These are phyloP conservation scores for Pelodytes ibericus DNA, from an alignment of 2,797 vertebrate genomes.

Conservation along the genomic window DNA sequence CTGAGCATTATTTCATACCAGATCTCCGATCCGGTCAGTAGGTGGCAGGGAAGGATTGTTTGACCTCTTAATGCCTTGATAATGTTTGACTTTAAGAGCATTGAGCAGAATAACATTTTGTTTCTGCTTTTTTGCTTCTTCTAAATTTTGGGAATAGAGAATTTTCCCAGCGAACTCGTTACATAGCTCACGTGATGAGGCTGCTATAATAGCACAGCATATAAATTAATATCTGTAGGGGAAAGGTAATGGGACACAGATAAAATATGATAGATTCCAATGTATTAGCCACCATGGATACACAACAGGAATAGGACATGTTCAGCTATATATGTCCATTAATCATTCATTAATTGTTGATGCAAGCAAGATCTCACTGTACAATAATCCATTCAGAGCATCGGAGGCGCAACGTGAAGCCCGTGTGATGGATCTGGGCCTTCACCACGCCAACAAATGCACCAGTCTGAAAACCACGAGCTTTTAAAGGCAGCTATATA, in stretches of 20 bases:
- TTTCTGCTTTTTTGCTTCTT: not conserved
- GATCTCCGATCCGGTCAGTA: not conserved
- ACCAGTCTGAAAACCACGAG: not conserved
- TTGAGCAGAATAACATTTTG: slow-evolving; percentile 2
- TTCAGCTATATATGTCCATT: slow-evolving; percentile 22
- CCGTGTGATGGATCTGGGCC: slow-evolving; percentile 16
- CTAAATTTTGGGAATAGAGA: too few species aligned
- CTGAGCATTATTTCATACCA: not conserved
- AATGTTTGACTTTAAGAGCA: not conserved
- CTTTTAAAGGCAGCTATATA: slow-evolving; percentile 25
- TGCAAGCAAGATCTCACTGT: slow-evolving; percentile 28
- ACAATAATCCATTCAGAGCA: slow-evolving; percentile 28
- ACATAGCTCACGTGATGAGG: not conserved
- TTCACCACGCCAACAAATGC: slow-evolving; percentile 8
- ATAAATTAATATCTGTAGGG: slow-evolving; percentile 13
- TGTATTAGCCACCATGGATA: slow-evolving; percentile 48
- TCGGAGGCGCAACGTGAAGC: slow-evolving; percentile 6
- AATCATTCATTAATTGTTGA: slow-evolving; percentile 51
- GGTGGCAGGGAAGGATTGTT: slow-evolving; percentile 17
- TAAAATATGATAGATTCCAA: slow-evolving; percentile 45
- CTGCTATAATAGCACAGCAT: not conserved
- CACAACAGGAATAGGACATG: slow-evolving; percentile 39
- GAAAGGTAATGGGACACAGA: slow-evolving; percentile 22
- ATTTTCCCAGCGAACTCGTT: not conserved
- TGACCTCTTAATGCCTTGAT: slow-evolving; percentile 2